These are phyloP conservation scores for Limenitis camilla DNA, from an alignment of 2,888 invertebrate genomes.

Conservation along the genomic window DNA sequence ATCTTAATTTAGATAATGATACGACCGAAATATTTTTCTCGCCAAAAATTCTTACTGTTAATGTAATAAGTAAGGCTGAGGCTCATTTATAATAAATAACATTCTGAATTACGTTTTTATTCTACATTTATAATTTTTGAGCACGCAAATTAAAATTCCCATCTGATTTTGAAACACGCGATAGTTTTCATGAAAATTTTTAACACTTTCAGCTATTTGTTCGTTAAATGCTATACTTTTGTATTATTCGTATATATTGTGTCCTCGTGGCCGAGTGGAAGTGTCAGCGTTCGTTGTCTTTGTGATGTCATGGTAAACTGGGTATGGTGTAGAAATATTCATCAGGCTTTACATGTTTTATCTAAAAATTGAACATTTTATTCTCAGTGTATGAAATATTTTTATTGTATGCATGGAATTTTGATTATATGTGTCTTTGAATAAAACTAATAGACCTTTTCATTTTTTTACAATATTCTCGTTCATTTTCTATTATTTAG, in stretches of 20 bases:
- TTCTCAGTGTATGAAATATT: not conserved
- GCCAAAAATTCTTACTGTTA: conserved; percentile 1
- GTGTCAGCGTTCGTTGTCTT: conserved; percentile 13
- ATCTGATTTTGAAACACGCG: conserved; percentile 1
- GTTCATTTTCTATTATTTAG: no score
- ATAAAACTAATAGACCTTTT: no score
- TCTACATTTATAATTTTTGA: not conserved
- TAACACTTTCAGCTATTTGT: conserved; percentile 9
- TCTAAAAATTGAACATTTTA: conserved; percentile 3
- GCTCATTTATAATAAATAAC: not conserved
- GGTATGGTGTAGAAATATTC: conserved; percentile 12
- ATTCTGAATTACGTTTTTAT: not conserved
- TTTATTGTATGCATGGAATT: not conserved
- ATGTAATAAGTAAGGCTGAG: conserved; percentile 1
- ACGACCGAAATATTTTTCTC: conserved; percentile 3
- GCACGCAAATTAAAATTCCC: not conserved
- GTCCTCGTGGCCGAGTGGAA: conserved; percentile 15
- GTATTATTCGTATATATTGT: conserved; percentile 8
- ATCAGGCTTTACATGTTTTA: conserved; percentile 15
- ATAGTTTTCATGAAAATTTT: conserved; percentile 13
- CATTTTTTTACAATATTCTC: no score
- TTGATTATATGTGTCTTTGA: no score
- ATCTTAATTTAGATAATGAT: conserved; percentile 15
- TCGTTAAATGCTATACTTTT: conserved; percentile 8
- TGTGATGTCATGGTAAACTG: conserved; percentile 14